Evolutionary conservation across 2,888 invertebrate species (phyloP).

Genomic region (Vandiemenella viatica): DNA sequence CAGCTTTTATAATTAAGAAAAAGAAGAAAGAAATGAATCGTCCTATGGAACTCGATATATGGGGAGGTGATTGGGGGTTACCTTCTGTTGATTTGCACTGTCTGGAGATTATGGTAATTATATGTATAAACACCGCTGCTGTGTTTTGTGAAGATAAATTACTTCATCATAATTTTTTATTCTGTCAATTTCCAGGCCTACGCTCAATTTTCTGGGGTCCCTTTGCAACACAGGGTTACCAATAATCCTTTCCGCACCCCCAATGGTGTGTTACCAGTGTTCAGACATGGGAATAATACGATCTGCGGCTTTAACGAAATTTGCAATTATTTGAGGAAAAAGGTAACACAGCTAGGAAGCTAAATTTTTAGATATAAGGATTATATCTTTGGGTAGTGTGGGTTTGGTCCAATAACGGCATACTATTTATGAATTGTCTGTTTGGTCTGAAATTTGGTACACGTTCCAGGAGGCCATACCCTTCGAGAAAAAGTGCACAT

Average conservation of each 20-base stretch:
- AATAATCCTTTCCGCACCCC: constrained; percentile 60
- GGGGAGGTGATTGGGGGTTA: constrained; percentile 77
- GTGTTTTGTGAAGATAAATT: too few relatives aligned
- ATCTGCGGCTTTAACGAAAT: constrained; percentile 52
- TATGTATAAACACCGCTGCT: too few relatives aligned
- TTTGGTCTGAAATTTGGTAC: too few relatives aligned
- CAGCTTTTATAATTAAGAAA: too few relatives aligned
- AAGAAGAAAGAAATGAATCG: constrained; percentile 11
- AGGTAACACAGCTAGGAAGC: constrained; percentile 30
- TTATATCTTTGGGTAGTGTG: too few relatives aligned
- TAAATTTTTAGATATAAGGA: not conserved
- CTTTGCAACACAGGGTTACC: constrained; percentile 49
- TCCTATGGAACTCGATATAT: constrained; percentile 47
- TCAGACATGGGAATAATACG: constrained; percentile 40
- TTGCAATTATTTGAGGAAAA: constrained; percentile 46
- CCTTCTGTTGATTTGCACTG: constrained; percentile 74
- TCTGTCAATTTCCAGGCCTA: constrained; percentile 34
- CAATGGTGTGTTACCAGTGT: constrained; percentile 52
- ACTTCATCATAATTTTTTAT: not conserved
- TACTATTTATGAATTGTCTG: too few relatives aligned
- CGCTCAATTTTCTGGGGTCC: constrained; percentile 62
- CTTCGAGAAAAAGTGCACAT: too few relatives aligned
- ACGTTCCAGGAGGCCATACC: too few relatives aligned
- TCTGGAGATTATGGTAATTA: constrained; percentile 60
- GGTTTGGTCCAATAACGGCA: too few relatives aligned